Evolutionary conservation across 2,888 invertebrate species (phyloP), one percentile per base, ranked within the genome.

Genomic region (Pomacea canaliculata): DNA sequence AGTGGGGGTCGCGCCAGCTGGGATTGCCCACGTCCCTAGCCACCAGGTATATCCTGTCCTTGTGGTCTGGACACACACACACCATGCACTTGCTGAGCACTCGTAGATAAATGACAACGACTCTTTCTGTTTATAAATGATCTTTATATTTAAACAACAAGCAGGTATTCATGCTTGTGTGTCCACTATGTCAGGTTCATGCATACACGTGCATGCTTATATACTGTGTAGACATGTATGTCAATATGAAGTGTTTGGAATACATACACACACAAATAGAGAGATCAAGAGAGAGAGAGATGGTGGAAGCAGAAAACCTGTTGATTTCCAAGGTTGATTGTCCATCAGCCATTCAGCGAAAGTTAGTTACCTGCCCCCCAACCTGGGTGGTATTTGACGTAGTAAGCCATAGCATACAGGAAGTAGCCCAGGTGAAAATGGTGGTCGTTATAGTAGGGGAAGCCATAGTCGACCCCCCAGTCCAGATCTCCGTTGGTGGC

Each of bases 351-450:
- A 56, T 10, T 56, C 2, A 56, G 51, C 51, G 16, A 56, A 56
- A 13, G 12, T 7, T 19, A 19, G 79, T 74, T 77, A 87, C 86
- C 80, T 49, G 77, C 71, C 18, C 80, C 83, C 87, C 87, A 87
- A 37, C 67, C 62, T 16, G 73, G 82, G 76, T 87, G 48, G 75
- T 85, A 79, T 70, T 83, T 81, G 13, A 81, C 85, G 71, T 85
- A 86, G 73, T 87, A 87, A 3, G 83, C 86, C 59, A 83, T 65
- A 37, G 87, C 85, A 73, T 87, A 87, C 16, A 87, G 77, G 75
- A 82, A 85, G 77, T 87, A 87, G 10, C 87, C 87, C 7, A 87
- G 81, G 72, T 87, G 87, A 76, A 86, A 87, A 76, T 87, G 87
- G 69, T 87, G 87, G 76, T 87, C 87, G 76, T 84, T 85, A 79